Conservation (phyloP, 2,113 vertebrate genomes). For the Argyrosomus japonicus region DNA sequence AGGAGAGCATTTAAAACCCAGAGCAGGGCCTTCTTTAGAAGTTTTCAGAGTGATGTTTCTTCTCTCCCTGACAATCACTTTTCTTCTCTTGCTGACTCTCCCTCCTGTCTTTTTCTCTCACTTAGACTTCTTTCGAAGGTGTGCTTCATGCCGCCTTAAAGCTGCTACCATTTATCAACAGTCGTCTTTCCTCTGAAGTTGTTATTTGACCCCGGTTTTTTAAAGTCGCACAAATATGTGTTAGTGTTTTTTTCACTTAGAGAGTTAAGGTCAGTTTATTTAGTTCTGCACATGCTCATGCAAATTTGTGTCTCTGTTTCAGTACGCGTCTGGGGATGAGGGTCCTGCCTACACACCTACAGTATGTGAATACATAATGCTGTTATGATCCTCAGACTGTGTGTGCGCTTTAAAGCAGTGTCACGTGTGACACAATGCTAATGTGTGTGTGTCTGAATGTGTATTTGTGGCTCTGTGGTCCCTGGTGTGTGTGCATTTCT, state of each 20-base stretch:
- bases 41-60: conserved; percentile 82
- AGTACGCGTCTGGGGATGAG: conserved; percentile 66
- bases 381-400: conserved; percentile 45
- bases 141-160: conserved; percentile 32
- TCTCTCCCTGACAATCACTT: conserved; percentile 83
- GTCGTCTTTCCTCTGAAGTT: conserved; percentile 52
- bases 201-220: conserved; percentile 64
- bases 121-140: conserved; percentile 58
- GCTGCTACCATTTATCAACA: conserved; percentile 40
- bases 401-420: conserved; percentile 45
- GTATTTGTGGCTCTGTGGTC: conserved; percentile 30
- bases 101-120: conserved; percentile 56
- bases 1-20: conserved; percentile 85
- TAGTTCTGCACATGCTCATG: conserved; percentile 77
- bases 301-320: conserved; percentile 73
- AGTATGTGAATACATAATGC: conserved; percentile 79
- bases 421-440: conserved; percentile 62
- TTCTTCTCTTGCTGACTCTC: conserved; percentile 68
- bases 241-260: conserved; percentile 60
- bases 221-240: conserved; percentile 64
- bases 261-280: conserved; percentile 78
- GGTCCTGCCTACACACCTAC: conserved; percentile 73
- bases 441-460: conserved; percentile 45
- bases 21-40: conserved; percentile 84
- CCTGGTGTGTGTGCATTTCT: conserved; percentile 58